Evolutionary conservation across 1,140 invertebrate species (phyloP), one percentile per base, ranked within the genome.

Genomic region (Drosophila parvula): DNA sequence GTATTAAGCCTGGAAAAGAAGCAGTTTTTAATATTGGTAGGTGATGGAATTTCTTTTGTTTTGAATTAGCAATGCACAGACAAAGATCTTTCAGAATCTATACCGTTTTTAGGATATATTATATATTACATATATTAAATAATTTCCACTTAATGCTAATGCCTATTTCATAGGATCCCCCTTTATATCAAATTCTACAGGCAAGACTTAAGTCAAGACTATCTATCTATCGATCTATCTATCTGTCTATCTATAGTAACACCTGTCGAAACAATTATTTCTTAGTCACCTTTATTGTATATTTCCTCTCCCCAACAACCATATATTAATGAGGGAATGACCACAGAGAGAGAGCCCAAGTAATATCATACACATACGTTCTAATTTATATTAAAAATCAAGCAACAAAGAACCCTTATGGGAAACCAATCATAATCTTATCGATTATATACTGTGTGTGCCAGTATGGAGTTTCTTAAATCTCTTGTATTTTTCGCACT

Each of bases 401-500:
- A 70, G 28, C 43, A 71, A 71, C 69, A 70, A 71, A 71, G 68
- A 71, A 59, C 18, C 28, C 18, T 22, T 22, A 53, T 36, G 10
- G 18, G 38, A 41, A 70, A 11, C 22, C 27, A 57, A 58, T 44
- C 38, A 65, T 67, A 69, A 69, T 69, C 65, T 69, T 69, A 69
- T 69, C 64, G 43, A 10, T 2, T 9, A 12, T 22, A 22, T 22
- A 22, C 22, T 11, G 9, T 14, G 12, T 32, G 30, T 9, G 48
- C 8, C 22, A 14, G 34, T 45, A 22, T 53, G 45, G 16, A 74
- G 47, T 55, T 74, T 32, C 30, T 28, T 30, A 75, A 74, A 43
- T 57, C 44, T 71, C 47, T 70, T 28, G 22, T 48, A 38, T 74
- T 74, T 55, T 28, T 53, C 32, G 48, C 34, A 43, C 41, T 73